Evolutionary conservation across 2,113 vertebrate species (phyloP), one percentile per base, ranked within the genome.

Genomic region (Petaurus breviceps): DNA sequence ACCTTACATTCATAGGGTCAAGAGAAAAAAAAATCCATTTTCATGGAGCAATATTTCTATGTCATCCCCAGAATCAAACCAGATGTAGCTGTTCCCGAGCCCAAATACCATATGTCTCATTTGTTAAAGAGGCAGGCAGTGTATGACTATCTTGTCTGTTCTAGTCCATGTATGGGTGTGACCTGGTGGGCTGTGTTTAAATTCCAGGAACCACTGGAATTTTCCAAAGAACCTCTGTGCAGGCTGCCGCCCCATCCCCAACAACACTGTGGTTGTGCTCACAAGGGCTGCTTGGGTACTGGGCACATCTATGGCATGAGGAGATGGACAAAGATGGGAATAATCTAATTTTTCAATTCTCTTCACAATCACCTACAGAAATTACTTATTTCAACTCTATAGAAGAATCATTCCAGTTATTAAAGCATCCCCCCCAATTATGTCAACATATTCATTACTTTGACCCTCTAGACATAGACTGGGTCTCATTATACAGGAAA

Each of bases 141-240:
- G 96, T 95, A 94, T 90, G 77, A 53, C 93, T 37, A 89, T 94
- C 89, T 94, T 95, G 54, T 90, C 89, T 94, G 90, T 96, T 95
- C 96, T 94, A 96, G 95, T 93, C 92, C 14, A 22, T 93, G 89
- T 95, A 94, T 53, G 92, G 91, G 91, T 61, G 92, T 89, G 50
- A 92, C 8, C 90, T 92, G 47, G 46, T 97, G 31, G 51, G 5
- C 95, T 96, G 94, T 57, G 91, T 89, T 95, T 91, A 96, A 16
- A n/a, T 53, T 14, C 57, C 93, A 93, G 77, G 95, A 92, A 90
- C 51, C 55, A 95, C n/a, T 91, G 55, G 51, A 51, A 89, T 25
- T 2, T 19, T 37, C 49, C 14, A 31, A 54, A 94, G 51, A 90
- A 95, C 46, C 37, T 84, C 68, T 43, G 68, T 43, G 68, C 19